A percentile compares a stretch with the other conserved stretches of the same genome.
These are phyloP conservation scores for Embiotoca jacksoni DNA, from an alignment of 2,113 vertebrate genomes.

Conservation along the genomic window DNA sequence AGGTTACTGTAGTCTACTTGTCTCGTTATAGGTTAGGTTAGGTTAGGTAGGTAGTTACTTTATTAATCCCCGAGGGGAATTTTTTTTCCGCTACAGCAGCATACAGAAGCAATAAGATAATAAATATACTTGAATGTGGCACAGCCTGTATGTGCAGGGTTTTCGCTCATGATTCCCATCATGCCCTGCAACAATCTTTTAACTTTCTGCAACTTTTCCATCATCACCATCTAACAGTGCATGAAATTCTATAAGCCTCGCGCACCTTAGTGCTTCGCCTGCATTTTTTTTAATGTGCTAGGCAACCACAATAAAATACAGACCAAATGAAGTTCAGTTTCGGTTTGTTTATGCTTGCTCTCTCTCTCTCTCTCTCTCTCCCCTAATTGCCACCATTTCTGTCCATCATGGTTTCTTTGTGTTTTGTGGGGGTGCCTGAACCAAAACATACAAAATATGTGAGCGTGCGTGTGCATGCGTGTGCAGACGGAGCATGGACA, in stretches of 20 bases:
- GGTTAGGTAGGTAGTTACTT: too few species aligned
- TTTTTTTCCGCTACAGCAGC: too few species aligned
- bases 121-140: background rate
- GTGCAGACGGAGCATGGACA: background rate
- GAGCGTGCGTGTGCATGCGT: background rate
- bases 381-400: background rate
- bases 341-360: background rate
- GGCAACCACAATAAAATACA: background rate
- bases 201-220: background rate
- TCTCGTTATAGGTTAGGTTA: background rate
- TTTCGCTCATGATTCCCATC: background rate
- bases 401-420: background rate
- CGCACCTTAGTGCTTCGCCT: background rate
- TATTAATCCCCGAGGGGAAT: too few species aligned
- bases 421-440: background rate
- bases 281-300: background rate
- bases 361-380: background rate
- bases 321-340: background rate
- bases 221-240: too few species aligned
- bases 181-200: background rate
- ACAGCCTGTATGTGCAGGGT: background rate
- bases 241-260: too few species aligned
- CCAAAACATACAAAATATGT: background rate
- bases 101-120: too few species aligned
- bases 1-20: background rate